Percentiles rank a stretch among this genome's conserved stretches.
These are phyloP conservation scores for Geotrypetes seraphini DNA, from an alignment of 2,797 vertebrate genomes.

Conservation along the genomic window DNA sequence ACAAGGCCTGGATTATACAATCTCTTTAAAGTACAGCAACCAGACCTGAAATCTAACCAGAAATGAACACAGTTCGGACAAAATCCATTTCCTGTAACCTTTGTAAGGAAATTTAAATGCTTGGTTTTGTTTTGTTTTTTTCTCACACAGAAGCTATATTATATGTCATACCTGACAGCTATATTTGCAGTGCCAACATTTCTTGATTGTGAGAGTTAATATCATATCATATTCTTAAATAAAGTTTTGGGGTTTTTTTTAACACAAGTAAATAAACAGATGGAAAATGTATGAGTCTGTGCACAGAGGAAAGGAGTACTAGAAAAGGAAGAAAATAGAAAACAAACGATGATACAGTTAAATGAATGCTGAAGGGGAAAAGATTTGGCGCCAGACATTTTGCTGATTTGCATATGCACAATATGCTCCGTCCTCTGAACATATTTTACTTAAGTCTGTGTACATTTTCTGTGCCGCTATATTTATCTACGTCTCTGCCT, in stretches of 20 bases:
- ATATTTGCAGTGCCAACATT: constrained; percentile 36
- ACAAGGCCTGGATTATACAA: constrained; percentile 52
- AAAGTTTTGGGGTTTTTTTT: constrained; percentile 25
- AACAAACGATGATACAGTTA: constrained; percentile 39
- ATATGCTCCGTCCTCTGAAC: constrained; percentile 59
- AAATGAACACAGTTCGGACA: constrained; percentile 18
- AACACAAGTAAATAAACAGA: constrained; percentile 51
- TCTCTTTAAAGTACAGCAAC: constrained; percentile 48
- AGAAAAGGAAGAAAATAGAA: constrained; percentile 6
- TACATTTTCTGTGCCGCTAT: constrained; percentile 55
- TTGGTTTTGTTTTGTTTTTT: constrained; percentile 6
- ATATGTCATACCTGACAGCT: constrained; percentile 38
- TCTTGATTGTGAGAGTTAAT: constrained; percentile 42
- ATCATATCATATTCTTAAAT: constrained; percentile 34
- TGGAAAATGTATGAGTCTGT: constrained; percentile 41
- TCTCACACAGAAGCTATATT: constrained; percentile 18
- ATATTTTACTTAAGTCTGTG: constrained; percentile 48
- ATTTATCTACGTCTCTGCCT: constrained; percentile 57
- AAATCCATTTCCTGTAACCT: constrained; percentile 42
- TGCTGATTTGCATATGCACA: constrained; percentile 58
- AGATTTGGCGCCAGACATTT: constrained; percentile 49
- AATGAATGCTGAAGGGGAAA: constrained; percentile 56
- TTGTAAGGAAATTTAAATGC: constrained; percentile 33
- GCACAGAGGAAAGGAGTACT: constrained; percentile 11
- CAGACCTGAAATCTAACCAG: constrained; percentile 42